phyloP scores from a whole-genome alignment of 1,140 invertebrate genomes.

The Lepidurus couesii region DNA sequence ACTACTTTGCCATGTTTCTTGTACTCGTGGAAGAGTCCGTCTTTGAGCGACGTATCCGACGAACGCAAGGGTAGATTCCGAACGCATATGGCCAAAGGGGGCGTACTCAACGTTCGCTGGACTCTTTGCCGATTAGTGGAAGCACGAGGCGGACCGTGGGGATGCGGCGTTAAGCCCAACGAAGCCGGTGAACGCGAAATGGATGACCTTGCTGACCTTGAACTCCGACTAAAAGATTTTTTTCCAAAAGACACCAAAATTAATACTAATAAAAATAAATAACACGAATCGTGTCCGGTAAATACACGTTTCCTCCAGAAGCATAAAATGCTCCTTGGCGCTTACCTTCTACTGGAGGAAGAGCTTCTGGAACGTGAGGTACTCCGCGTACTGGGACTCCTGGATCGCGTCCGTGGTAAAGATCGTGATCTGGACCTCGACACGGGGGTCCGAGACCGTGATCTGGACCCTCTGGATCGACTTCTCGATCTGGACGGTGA shows the following conservation, averaged over 20 bases:
- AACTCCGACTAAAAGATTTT: not conserved
- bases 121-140: not conserved
- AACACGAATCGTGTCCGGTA: no score
- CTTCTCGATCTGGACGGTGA: conserved; percentile 41
- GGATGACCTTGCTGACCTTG: not conserved
- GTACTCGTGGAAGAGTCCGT: conserved; percentile 96
- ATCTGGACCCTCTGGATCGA: conserved; percentile 16
- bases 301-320: no score
- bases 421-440: conserved; percentile 28
- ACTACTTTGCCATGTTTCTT: conserved; percentile 97
- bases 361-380: conserved; percentile 10
- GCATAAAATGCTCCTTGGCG: not conserved
- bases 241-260: not conserved
- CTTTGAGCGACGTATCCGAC: conserved; percentile 86
- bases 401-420: not conserved
- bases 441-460: conserved; percentile 20
- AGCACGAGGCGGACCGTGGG: conserved; percentile 14
- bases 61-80: conserved; percentile 82
- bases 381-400: conserved; percentile 5
- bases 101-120: conserved; percentile 56
- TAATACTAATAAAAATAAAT: no score
- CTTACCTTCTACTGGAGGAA: not conserved
- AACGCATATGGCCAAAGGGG: conserved; percentile 83
- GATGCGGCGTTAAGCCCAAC: conserved; percentile 9
- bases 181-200: conserved; percentile 24